Base-by-base conservation (phyloP, 2,888 invertebrate species). In the Cheilosia soror region DNA sequence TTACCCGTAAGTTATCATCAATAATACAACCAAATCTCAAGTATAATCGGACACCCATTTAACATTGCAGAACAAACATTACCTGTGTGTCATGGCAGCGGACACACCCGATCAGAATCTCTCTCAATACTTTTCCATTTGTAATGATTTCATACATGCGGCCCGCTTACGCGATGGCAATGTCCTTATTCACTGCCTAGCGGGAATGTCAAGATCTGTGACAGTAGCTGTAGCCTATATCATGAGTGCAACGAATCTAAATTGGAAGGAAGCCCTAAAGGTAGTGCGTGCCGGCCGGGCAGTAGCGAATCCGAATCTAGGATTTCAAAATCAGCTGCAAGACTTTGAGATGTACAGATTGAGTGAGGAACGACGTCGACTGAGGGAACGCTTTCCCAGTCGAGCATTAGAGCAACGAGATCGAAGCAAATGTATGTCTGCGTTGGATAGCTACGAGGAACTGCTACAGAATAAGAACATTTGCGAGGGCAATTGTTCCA, bases 151-250 rank as follows among this genome's bases (percentile, higher is more conserved):
- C 92, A 98, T 99, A 89, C 99, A 99, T 92, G 96, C 96, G 0
- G 98, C 98, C 1, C 94, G 99, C 42, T 93, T 98, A 31, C 94
- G 97, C 73, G 97, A 97, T 80, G 98, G 98, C 63, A 96, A 96
- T 91, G 97, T 97, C 51, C 95, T 99, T 31, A 97, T 99, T 89
- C 99, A 99, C 92, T 99, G 99, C 92, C 93, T 99, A 90, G 99
- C 98, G 25, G 99, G 99, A 37, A 98, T 99, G 96, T 98, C 98
- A 1, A 95, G 99, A 27, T 98, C 98, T 90, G 98, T 98, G 88
- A 98, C 99, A 0, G 96, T 99, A 69, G 97, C 97, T 0, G 97
- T 98, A 5, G 98, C 98, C 49, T 99, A 99, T 93, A 96, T 99
- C 87, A 98, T 99, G 98, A 96, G 97, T 57, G 97, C 96, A 83